phyloP scores from a whole-genome alignment of 2,797 vertebrate genomes.

The Florisuga fusca region DNA sequence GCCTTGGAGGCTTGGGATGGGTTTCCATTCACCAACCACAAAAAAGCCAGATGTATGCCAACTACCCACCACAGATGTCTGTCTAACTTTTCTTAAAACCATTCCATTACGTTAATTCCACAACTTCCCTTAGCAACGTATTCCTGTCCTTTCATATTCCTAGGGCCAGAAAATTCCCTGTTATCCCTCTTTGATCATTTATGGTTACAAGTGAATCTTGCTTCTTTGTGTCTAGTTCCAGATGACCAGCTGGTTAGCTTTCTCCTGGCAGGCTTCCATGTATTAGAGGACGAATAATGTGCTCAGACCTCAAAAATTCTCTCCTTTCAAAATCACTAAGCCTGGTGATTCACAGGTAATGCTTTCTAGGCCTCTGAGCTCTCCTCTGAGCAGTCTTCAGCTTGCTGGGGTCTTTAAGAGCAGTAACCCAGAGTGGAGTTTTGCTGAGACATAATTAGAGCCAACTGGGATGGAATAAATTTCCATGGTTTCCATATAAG shows the following conservation, averaged over 20 bases:
- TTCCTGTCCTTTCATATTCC: background rate
- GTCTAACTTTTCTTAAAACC: background rate
- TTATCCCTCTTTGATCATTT: background rate
- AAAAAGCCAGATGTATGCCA: background rate
- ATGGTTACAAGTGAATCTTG: background rate
- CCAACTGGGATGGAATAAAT: background rate
- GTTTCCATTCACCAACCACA: background rate
- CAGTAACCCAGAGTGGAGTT: background rate
- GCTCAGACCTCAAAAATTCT: background rate
- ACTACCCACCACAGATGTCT: background rate
- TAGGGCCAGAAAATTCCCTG: background rate
- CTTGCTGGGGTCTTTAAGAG: background rate
- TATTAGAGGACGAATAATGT: background rate
- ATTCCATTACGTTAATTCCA: background rate
- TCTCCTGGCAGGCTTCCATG: background rate
- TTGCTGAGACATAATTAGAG: background rate
- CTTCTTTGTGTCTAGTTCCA: background rate
- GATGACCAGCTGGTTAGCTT: background rate
- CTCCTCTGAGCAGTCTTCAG: background rate
- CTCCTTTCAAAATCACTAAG: background rate
- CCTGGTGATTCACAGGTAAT: background rate
- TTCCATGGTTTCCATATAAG: background rate
- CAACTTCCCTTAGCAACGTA: background rate
- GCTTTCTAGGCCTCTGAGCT: background rate
- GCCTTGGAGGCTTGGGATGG: rapidly evolving